Percentiles rank a stretch among this genome's conserved stretches.
Evolutionary conservation across 2,113 vertebrate genomes (phyloP).

Genomic region (Serilophus lunatus): DNA sequence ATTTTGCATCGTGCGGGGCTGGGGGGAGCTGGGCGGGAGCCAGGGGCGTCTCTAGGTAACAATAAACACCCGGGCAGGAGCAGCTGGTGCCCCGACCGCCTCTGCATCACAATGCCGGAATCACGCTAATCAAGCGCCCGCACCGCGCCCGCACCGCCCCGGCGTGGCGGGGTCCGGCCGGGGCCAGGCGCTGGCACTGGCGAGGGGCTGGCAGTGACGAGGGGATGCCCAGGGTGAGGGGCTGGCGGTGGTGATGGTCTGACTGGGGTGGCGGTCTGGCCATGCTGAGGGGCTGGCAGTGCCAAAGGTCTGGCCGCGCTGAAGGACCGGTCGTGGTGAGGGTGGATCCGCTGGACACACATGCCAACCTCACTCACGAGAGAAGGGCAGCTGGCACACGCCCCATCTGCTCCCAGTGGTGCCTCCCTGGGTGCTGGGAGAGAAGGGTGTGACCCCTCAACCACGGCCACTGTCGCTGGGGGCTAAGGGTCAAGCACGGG

Average conservation of each 20-base stretch:
- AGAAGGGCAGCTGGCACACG: accelerated
- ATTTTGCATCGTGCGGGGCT: conserved; percentile 71
- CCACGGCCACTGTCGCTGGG: accelerated
- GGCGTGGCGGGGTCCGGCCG: accelerated
- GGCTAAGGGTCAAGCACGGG: not conserved
- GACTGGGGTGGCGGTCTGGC: too few relatives aligned
- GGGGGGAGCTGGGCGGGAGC: conserved; percentile 75
- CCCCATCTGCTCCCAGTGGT: accelerated
- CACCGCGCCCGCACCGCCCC: not conserved
- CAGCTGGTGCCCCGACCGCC: conserved; percentile 81
- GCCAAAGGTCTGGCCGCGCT: not conserved
- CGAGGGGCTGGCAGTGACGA: accelerated
- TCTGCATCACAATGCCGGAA: conserved; percentile 82
- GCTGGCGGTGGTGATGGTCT: too few relatives aligned
- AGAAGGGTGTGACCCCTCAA: accelerated
- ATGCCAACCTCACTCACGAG: accelerated
- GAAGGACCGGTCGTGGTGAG: not conserved
- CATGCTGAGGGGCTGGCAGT: too few relatives aligned
- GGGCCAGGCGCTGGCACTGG: accelerated
- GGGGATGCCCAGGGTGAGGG: too few relatives aligned
- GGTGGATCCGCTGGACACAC: too few relatives aligned
- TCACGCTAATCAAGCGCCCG: conserved; percentile 73
- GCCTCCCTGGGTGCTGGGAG: not conserved
- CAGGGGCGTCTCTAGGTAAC: conserved; percentile 85
- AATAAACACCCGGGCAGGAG: conserved; percentile 80